phyloP scores from a whole-genome alignment of 2,113 vertebrate genomes.

The Maccullochella peelii region DNA sequence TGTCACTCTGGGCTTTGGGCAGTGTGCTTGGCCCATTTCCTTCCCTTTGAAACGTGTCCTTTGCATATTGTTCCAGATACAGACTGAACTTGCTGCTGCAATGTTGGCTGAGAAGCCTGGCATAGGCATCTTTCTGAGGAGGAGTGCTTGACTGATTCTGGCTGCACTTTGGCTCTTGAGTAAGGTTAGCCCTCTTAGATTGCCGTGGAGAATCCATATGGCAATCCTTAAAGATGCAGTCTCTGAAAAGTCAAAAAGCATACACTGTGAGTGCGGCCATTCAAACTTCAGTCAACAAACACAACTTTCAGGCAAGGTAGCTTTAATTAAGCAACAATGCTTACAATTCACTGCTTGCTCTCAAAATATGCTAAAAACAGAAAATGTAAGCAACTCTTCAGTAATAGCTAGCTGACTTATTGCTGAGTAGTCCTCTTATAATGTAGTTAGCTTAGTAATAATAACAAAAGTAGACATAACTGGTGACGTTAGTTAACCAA shows the following conservation, averaged over 20 bases:
- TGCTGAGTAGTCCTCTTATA: not conserved
- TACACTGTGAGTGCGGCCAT: not conserved
- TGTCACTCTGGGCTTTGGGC: conserved; percentile 60
- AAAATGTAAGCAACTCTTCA: not conserved
- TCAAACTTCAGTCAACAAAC: not conserved
- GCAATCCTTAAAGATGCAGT: conserved; percentile 13
- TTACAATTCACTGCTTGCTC: not conserved
- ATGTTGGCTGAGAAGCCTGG: conserved; percentile 88
- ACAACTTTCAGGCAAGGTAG: not conserved
- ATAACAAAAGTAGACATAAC: not conserved
- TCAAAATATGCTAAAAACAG: not conserved
- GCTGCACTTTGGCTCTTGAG: conserved; percentile 75
- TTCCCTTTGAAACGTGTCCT: conserved; percentile 80
- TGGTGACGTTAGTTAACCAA: not conserved
- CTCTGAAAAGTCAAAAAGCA: conserved; percentile 30
- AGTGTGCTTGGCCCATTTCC: conserved; percentile 53
- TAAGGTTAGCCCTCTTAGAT: conserved; percentile 64
- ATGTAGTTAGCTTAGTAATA: not conserved
- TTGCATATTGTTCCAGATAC: conserved; percentile 83
- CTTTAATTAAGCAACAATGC: not conserved
- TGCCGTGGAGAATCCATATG: conserved; percentile 80
- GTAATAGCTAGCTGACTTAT: not conserved
- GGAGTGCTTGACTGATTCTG: conserved; percentile 60
- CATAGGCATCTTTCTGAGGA: conserved; percentile 89
- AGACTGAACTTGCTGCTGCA: conserved; percentile 85